Base-by-base conservation (phyloP, 2,113 vertebrate genomes). In the Actenoides lindsayi region DNA sequence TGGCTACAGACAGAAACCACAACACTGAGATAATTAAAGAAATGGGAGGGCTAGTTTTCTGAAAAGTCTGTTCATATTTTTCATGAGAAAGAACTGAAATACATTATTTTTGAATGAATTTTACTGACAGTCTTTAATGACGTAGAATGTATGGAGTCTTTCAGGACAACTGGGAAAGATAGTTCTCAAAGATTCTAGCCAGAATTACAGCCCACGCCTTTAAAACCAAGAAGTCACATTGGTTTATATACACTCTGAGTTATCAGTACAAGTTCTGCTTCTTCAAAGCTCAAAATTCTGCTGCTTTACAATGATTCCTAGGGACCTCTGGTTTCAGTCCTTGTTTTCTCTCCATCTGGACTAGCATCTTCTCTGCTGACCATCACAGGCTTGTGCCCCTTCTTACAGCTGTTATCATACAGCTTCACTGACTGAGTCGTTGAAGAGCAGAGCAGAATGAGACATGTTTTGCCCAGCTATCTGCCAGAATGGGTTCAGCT, bases 381-480 rank as follows among this genome's bases (percentile, higher is more conserved):
- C 37, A 12, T 27, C 35, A 37, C 30, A 87, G 41, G 28, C 41
- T 81, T n/a, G 18, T 35, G 18, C 7, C 9, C 16, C 56, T 74
- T 83, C 64, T 80, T n/a, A 23, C 17, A 78, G 33, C 16, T 4
- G 0, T 53, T 14, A 2, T 2, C 0, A 0, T 31, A 10, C 39
- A 78, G 23, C 64, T 70, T 59, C 48, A 35, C 42, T 37, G 51
- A 25, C 42, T 41, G 39, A 50, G 59, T 3, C 24, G 48, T 57
- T 56, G 53, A 56, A 44, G 42, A 44, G 50, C 70, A 70, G 54
- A 75, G 68, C 21, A 87, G 79, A 87, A 63, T 16, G 31, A 87
- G 44, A 11, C 3, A 6, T 1, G 5, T 50, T 89, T 81, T 86
- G 14, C 33, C 46, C 54, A 88, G 48, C n/a, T 48, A 3, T 5